Evolutionary conservation across 1,140 invertebrate genomes (phyloP).

Genomic region (Drosophila aff.): DNA sequence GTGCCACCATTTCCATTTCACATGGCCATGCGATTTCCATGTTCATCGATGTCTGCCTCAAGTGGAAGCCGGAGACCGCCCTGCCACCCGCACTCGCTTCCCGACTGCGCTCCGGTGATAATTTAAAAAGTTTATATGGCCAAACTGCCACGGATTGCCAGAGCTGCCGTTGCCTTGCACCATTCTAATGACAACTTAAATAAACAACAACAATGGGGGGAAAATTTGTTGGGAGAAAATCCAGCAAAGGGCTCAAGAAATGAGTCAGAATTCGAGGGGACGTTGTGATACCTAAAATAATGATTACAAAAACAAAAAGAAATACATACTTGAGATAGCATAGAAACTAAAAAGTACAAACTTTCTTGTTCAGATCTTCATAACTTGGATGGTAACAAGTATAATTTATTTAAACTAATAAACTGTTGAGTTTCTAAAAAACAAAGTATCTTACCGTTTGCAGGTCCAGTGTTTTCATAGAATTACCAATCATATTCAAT

Average conservation of each 20-base stretch:
- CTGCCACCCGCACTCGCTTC: conserved; percentile 28
- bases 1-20: conserved; percentile 61
- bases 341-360: too few relatives aligned
- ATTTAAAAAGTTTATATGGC: conserved; percentile 81
- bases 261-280: conserved; percentile 1
- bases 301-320: too few relatives aligned
- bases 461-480: not conserved
- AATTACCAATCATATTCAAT: not conserved
- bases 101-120: conserved; percentile 70
- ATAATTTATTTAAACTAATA: not conserved
- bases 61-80: conserved; percentile 56
- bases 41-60: conserved; percentile 67
- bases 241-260: conserved; percentile 25
- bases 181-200: conserved; percentile 83
- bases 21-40: conserved; percentile 79
- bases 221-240: conserved; percentile 38
- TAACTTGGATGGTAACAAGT: too few relatives aligned
- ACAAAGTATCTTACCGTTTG: not conserved
- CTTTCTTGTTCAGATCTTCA: too few relatives aligned
- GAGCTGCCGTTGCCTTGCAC: conserved; percentile 55
- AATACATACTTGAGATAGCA: too few relatives aligned
- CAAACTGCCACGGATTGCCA: conserved; percentile 52
- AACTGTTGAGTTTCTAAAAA: not conserved
- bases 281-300: not conserved
- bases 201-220: conserved; percentile 68